Percentiles rank a stretch among this genome's conserved stretches.
Evolutionary conservation across 1,140 invertebrate species (phyloP).

Genomic region (Globodera rostochiensis): DNA sequence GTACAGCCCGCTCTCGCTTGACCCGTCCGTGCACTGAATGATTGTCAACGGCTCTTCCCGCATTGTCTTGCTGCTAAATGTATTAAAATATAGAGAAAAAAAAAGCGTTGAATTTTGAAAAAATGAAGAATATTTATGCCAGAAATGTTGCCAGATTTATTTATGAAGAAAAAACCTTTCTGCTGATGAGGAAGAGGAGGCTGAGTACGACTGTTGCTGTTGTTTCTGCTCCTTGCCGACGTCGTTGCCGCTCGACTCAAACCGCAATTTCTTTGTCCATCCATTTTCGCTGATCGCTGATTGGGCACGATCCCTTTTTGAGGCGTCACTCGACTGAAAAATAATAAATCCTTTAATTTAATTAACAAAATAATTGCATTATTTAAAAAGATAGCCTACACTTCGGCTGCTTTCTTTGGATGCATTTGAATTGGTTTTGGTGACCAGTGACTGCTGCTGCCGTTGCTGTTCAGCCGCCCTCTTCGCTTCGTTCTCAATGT

Average conservation of each 20-base stretch:
- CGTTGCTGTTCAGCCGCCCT: background rate
- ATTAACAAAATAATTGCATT: slow-evolving; percentile 1
- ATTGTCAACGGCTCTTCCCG: slow-evolving; percentile 33
- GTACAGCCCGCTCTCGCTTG: slow-evolving; percentile 43
- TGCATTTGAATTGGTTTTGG: slow-evolving; percentile 27
- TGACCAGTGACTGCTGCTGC: slow-evolving; percentile 4
- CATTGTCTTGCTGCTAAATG: slow-evolving; percentile 9
- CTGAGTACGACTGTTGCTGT: background rate
- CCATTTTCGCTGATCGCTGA: background rate
- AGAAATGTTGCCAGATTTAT: background rate
- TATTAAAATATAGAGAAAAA: background rate
- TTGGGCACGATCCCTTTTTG: slow-evolving; percentile 9
- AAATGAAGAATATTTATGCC: background rate
- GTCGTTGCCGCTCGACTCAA: background rate
- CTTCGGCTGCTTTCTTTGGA: slow-evolving; percentile 2
- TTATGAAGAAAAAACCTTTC: background rate
- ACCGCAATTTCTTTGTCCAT: background rate
- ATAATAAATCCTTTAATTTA: background rate
- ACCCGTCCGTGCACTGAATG: slow-evolving; percentile 51
- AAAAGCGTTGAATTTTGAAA: background rate
- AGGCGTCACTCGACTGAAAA: slow-evolving; percentile 8
- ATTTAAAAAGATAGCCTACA: slow-evolving; percentile 1
- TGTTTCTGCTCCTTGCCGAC: background rate
- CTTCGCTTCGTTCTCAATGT: slow-evolving; percentile 56
- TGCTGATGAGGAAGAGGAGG: background rate